These are phyloP conservation scores for Ancistrus triradiatus DNA, from an alignment of 2,113 vertebrate species.

Conservation along the genomic window DNA sequence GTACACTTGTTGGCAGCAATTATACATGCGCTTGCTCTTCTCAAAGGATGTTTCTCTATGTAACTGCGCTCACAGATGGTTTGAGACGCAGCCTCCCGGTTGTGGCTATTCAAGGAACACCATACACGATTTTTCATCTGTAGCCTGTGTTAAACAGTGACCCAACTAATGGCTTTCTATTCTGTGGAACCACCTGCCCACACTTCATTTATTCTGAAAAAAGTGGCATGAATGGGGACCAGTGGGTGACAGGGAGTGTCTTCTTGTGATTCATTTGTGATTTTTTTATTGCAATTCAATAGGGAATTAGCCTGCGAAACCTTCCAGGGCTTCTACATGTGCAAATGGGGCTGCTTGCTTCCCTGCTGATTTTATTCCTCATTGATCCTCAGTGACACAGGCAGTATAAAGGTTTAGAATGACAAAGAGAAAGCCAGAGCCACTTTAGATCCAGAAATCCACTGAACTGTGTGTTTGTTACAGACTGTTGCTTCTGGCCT, in stretches of 20 bases:
- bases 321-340: slow-evolving; percentile 50
- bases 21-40: slow-evolving; percentile 5
- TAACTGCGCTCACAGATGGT: slow-evolving; percentile 30
- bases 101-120: neutral
- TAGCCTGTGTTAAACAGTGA: slow-evolving; percentile 17
- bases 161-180: slow-evolving; percentile 1
- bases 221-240: slow-evolving; percentile 17
- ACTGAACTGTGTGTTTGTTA: slow-evolving; percentile 37
- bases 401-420: slow-evolving; percentile 22
- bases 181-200: slow-evolving; percentile 8
- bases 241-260: neutral
- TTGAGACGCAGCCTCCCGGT: neutral
- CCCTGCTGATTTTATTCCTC: slow-evolving; percentile 50
- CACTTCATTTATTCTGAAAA: neutral
- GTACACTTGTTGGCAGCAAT: slow-evolving; percentile 36
- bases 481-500: slow-evolving; percentile 39
- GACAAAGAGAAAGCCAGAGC: slow-evolving; percentile 24
- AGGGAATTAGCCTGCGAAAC: slow-evolving; percentile 55
- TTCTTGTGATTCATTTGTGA: slow-evolving; percentile 24
- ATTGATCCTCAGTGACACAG: slow-evolving; percentile 39
- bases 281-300: slow-evolving; percentile 33
- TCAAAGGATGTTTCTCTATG: slow-evolving; percentile 23
- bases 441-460: slow-evolving; percentile 36
- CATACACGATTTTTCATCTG: neutral
- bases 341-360: slow-evolving; percentile 48